A percentile compares a stretch with the other conserved stretches of the same genome.
Evolutionary conservation across 2,113 vertebrate species (phyloP).

Genomic region (Prolemur simus): DNA sequence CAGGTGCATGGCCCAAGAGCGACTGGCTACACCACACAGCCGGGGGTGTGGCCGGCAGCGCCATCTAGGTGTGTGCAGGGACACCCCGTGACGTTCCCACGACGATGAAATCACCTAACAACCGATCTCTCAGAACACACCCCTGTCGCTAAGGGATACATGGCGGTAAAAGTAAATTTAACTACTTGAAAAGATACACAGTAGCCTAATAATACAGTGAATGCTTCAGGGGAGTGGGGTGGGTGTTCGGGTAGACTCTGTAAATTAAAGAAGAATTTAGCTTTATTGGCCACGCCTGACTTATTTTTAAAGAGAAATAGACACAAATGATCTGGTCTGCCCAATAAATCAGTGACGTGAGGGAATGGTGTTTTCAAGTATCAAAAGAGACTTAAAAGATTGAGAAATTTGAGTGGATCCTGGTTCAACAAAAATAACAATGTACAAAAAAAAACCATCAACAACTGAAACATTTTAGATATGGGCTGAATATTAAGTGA

Average conservation of each 20-base stretch:
- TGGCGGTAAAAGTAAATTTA: not conserved
- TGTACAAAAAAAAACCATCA: no score
- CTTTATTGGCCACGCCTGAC: not conserved
- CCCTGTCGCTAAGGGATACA: not conserved
- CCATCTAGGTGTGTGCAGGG: not conserved
- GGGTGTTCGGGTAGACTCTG: not conserved
- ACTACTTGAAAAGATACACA: not conserved
- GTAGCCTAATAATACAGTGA: not conserved
- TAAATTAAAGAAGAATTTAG: not conserved
- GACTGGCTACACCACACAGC: not conserved
- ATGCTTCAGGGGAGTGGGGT: not conserved
- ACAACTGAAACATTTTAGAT: not conserved
- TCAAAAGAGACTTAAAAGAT: not conserved
- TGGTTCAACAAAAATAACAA: not conserved
- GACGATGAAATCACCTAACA: not conserved
- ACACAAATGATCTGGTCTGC: not conserved
- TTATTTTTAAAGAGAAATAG: not conserved
- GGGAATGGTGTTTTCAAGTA: not conserved
- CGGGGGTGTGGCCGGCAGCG: rapidly evolving
- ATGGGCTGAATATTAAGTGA: no score
- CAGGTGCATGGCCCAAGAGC: not conserved
- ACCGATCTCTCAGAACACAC: not conserved
- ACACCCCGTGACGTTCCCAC: not conserved
- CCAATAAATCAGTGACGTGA: not conserved
- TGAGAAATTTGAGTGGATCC: not conserved